Evolutionary conservation across 1,140 invertebrate species (phyloP).

Genomic region (Drosophila obscura): DNA sequence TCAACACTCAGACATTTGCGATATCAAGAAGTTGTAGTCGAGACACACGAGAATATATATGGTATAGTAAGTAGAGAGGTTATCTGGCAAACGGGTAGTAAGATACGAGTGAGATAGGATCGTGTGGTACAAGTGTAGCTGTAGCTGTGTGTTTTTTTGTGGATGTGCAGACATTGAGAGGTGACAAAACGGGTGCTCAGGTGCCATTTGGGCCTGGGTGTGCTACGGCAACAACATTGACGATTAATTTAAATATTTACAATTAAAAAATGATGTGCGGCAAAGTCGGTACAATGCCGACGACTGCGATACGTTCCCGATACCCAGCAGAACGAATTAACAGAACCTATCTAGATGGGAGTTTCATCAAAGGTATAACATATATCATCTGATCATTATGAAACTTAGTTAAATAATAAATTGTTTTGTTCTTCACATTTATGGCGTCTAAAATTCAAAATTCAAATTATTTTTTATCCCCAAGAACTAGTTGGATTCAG

Average conservation of each 20-base stretch:
- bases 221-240: constrained; percentile 26
- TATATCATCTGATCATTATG: no score
- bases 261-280: constrained; percentile 23
- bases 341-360: no score
- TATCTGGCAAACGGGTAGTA: constrained; percentile 43
- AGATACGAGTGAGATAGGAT: constrained; percentile 44
- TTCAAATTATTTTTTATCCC: no score
- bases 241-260: constrained; percentile 27
- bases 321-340: not conserved
- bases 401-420: no score
- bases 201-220: constrained; percentile 4
- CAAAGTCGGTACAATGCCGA: constrained; percentile 4
- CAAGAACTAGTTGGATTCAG: no score
- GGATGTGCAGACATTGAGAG: constrained; percentile 15
- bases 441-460: no score
- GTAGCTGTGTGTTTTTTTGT: constrained; percentile 33
- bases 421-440: no score
- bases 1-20: constrained; percentile 19
- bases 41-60: not conserved
- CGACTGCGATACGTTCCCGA: not conserved
- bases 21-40: constrained; percentile 15
- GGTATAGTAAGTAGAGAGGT: constrained; percentile 22
- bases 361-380: no score
- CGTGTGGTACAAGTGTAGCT: constrained; percentile 30
- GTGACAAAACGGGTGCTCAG: constrained; percentile 6